Conservation (phyloP, 2,113 vertebrate genomes). For the Bothrops jararaca region DNA sequence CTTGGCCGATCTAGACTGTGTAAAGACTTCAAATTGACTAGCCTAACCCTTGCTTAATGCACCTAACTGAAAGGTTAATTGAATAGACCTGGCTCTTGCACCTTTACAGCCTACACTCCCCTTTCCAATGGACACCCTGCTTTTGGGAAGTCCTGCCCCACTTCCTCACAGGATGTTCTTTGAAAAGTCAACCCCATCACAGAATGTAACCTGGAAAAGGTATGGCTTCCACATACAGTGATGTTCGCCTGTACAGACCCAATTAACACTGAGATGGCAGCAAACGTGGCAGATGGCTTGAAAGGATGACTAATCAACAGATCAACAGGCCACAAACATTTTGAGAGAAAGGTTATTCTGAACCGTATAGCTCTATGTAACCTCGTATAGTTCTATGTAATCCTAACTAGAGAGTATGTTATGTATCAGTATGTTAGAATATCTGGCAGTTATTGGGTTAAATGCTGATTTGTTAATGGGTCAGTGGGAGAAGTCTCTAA, state of each 20-base stretch:
- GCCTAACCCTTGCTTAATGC: neutral
- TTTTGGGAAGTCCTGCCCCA: too few relatives aligned
- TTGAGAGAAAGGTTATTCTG: neutral
- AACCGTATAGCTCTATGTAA: too few relatives aligned
- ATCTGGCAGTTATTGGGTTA: too few relatives aligned
- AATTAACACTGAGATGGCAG: neutral
- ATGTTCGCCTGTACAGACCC: neutral
- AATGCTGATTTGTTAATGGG: too few relatives aligned
- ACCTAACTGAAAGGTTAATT: neutral
- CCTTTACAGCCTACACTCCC: neutral
- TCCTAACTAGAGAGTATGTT: too few relatives aligned
- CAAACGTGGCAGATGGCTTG: neutral
- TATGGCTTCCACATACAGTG: neutral
- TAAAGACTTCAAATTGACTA: neutral
- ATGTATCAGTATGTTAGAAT: too few relatives aligned
- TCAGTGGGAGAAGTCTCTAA: too few relatives aligned
- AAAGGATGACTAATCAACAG: neutral
- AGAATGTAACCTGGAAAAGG: neutral
- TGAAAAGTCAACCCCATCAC: neutral
- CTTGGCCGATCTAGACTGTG: neutral
- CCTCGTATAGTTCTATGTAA: too few relatives aligned
- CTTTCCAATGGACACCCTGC: too few relatives aligned
- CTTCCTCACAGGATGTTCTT: too few relatives aligned
- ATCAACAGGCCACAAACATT: neutral
- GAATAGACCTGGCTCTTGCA: neutral